These are phyloP conservation scores for Helostoma temminkii DNA, from an alignment of 2,797 vertebrate species.

Conservation along the genomic window DNA sequence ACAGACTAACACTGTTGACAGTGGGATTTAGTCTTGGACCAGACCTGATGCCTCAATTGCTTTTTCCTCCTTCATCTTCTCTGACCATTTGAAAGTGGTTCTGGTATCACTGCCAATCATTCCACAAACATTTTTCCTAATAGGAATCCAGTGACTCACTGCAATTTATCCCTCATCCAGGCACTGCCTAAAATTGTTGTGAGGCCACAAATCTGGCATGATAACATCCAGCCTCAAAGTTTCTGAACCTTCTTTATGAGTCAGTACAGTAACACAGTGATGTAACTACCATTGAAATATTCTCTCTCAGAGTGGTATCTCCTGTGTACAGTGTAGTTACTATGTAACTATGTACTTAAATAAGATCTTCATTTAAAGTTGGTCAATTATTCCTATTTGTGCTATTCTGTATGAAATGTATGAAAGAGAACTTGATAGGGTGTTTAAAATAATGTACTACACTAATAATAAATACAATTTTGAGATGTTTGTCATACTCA, in stretches of 20 bases:
- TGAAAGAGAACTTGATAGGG: neutral
- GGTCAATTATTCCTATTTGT: too few species aligned
- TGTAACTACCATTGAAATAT: constrained; percentile 34
- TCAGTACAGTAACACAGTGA: constrained; percentile 36
- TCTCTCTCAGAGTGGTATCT: neutral
- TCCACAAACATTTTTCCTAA: constrained; percentile 72
- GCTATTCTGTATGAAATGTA: too few species aligned
- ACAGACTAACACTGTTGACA: constrained; percentile 68
- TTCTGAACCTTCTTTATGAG: constrained; percentile 36
- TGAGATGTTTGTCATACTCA: too few species aligned
- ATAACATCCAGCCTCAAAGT: constrained; percentile 47
- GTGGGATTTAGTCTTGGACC: constrained; percentile 72
- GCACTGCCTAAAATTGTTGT: constrained; percentile 55
- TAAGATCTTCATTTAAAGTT: neutral
- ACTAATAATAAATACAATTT: too few species aligned
- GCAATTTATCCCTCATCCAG: constrained; percentile 69
- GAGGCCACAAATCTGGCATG: constrained; percentile 59
- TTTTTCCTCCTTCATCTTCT: constrained; percentile 68
- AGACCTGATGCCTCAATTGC: constrained; percentile 53
- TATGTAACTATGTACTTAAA: neutral
- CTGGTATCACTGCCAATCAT: constrained; percentile 70
- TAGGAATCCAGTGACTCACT: constrained; percentile 73
- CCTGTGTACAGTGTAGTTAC: neutral
- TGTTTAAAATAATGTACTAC: neutral
- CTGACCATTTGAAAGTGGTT: constrained; percentile 72